Percentiles rank a stretch among this genome's conserved stretches.
Conservation (phyloP, 2,797 vertebrate species). For the Notoglanidium macrostoma region DNA sequence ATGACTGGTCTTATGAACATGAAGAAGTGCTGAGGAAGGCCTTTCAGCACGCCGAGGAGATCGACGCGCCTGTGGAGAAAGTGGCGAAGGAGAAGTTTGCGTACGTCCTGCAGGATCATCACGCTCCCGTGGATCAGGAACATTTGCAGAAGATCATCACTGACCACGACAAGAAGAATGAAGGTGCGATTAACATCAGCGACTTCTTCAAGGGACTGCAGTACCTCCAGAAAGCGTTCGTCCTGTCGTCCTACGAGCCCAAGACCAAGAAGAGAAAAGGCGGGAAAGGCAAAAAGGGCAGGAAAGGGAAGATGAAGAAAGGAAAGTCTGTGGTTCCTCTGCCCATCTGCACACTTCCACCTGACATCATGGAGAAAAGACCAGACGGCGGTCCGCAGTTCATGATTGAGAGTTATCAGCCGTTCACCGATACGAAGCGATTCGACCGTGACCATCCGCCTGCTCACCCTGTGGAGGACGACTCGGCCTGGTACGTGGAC, state of each 20-base stretch:
- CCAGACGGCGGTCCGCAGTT: conserved; percentile 70
- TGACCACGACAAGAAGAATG: conserved; percentile 62
- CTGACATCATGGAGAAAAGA: conserved; percentile 36
- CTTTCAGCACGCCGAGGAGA: conserved; percentile 56
- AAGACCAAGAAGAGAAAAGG: conserved; percentile 64
- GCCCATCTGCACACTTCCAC: conserved; percentile 74
- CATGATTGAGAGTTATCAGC: conserved; percentile 75
- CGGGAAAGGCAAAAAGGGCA: conserved; percentile 57
- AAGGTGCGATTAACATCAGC: conserved; percentile 62
- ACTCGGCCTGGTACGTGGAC: conserved; percentile 81
- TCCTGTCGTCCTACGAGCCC: conserved; percentile 72
- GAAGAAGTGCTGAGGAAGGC: conserved; percentile 66
- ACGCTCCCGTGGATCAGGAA: conserved; percentile 58
- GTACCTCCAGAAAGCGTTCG: conserved; percentile 75
- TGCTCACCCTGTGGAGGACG: conserved; percentile 78
- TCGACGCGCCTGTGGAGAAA: conserved; percentile 59
- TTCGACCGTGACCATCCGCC: conserved; percentile 71
- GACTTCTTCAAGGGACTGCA: conserved; percentile 80
- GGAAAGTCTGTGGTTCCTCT: conserved; percentile 65
- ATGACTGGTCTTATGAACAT: conserved; percentile 79
- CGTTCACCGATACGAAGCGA: conserved; percentile 58
- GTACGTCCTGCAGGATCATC: conserved; percentile 61
- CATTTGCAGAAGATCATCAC: conserved; percentile 64
- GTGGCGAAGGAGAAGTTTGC: conserved; percentile 73
- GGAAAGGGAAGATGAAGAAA: conserved; percentile 49